Base-by-base conservation (phyloP, 92 coral and sea anemone species). In the Porites rus region DNA sequence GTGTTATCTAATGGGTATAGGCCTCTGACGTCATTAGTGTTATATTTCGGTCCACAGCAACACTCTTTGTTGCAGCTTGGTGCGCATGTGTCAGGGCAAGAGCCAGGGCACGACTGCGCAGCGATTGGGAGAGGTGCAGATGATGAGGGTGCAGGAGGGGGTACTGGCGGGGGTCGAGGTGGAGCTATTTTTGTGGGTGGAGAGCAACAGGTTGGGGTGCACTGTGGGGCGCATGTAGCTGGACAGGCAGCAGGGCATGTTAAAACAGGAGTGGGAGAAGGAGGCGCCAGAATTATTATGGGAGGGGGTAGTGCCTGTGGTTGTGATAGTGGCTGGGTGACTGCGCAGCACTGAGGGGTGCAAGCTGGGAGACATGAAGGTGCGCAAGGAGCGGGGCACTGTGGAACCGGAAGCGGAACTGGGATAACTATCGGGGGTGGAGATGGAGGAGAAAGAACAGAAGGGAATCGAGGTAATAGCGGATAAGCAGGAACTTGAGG, bases 41-140 rank as follows among this genome's bases (percentile, higher is more conserved):
- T 62, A 54, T 86, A 69, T 83, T 61, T 83, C 19, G 77, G 86
- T 52, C 75, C 66, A 13, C 93, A 86, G 76, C 98, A 96, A 38
- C 97, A 96, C 20, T 90, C 91, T 7, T 89, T 51, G 72, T 87
- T 92, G 69, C 98, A 96, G 72, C 72, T 88, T 4, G 98, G 98
- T 22, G 92, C 93, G 72, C 98, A 96, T 10, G 94, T 65, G 17
- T 84, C 66, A 62, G 95, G 95, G 73, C 98, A 95, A 8, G 76
- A 77, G 7, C 94, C 94, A 12, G 91, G 85, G 79, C 91, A 87
- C 8, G 82, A 21, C 58, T 87, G 94, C 25, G n/a, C 51, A 2
- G 82, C 72, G 46, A 38, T 38, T 20, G 80, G 66, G 25, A 75
- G 82, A 24, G 84, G 78, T 13, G 76, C 75, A 43, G 13, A 52